Evolutionary conservation across 2,113 vertebrate species (phyloP).

Genomic region (Castor canadensis): DNA sequence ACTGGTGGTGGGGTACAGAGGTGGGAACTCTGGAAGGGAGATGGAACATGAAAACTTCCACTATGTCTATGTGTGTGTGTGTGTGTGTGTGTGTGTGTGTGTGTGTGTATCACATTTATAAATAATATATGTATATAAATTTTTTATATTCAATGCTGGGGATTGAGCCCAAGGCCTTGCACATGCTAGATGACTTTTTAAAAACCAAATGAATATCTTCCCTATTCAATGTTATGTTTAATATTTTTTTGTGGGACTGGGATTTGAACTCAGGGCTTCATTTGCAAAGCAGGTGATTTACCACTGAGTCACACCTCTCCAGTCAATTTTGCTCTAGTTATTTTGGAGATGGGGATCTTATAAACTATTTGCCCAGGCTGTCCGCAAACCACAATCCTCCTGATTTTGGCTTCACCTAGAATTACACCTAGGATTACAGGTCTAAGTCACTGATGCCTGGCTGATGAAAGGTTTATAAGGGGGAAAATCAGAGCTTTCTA

Average conservation of each 20-base stretch:
- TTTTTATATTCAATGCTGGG: background rate
- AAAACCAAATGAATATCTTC: background rate
- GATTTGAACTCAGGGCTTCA: no score
- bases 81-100: background rate
- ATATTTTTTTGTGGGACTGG: background rate
- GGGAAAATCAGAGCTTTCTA: background rate
- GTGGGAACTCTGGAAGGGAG: background rate
- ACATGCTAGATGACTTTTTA: background rate
- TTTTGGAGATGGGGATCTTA: no score
- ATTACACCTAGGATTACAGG: no score
- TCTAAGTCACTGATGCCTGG: no score
- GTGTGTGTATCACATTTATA: no score
- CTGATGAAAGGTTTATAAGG: background rate
- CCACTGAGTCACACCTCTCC: no score
- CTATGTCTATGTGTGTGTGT: background rate
- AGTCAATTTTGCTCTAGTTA: no score
- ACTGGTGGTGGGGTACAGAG: background rate
- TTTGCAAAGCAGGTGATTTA: no score
- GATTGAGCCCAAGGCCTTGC: background rate
- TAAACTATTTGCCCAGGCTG: no score
- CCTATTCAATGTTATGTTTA: background rate
- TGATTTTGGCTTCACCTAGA: no score
- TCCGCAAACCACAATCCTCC: no score
- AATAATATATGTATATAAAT: background rate
- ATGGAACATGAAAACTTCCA: background rate